These are phyloP conservation scores for Hypena proboscidalis DNA, from an alignment of 2,888 invertebrate genomes.

Conservation along the genomic window DNA sequence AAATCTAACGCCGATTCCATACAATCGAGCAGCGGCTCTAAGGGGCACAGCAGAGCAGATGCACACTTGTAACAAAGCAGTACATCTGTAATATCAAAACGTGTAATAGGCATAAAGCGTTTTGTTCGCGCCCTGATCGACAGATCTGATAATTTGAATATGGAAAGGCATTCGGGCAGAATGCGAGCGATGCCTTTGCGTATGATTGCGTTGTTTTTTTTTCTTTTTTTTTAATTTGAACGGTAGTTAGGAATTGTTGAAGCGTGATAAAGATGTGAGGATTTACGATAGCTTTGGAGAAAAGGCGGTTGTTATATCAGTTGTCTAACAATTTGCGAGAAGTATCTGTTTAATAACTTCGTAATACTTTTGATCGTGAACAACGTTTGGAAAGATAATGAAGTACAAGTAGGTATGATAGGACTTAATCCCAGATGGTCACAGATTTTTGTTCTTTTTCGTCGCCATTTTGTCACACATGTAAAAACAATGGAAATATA, in stretches of 20 bases:
- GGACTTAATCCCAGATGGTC: too few relatives aligned
- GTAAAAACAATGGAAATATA: too few relatives aligned
- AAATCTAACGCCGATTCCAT: slow-evolving; percentile 74
- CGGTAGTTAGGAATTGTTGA: slow-evolving; percentile 13
- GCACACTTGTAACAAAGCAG: slow-evolving; percentile 67
- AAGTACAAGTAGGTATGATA: too few relatives aligned
- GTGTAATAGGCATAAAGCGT: slow-evolving; percentile 63
- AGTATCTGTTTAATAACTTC: too few relatives aligned
- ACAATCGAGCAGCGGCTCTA: slow-evolving; percentile 66
- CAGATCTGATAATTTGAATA: slow-evolving; percentile 82
- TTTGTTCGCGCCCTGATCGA: slow-evolving; percentile 75
- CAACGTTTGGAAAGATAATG: too few relatives aligned
- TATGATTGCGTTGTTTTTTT: slow-evolving; percentile 36
- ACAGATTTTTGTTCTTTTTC: too few relatives aligned
- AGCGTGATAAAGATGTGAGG: slow-evolving; percentile 21
- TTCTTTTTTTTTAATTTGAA: slow-evolving; percentile 19
- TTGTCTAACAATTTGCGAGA: too few relatives aligned
- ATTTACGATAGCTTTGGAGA: too few relatives aligned
- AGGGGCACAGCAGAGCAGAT: slow-evolving; percentile 79
- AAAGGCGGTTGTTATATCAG: too few relatives aligned
- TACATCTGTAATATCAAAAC: slow-evolving; percentile 68
- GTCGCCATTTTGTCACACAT: too few relatives aligned
- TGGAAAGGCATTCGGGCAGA: slow-evolving; percentile 71
- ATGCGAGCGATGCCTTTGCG: slow-evolving; percentile 50
- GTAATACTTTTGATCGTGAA: too few relatives aligned